These are phyloP conservation scores for Microtus agrestis DNA, from an alignment of 2,797 vertebrate genomes.

Conservation along the genomic window DNA sequence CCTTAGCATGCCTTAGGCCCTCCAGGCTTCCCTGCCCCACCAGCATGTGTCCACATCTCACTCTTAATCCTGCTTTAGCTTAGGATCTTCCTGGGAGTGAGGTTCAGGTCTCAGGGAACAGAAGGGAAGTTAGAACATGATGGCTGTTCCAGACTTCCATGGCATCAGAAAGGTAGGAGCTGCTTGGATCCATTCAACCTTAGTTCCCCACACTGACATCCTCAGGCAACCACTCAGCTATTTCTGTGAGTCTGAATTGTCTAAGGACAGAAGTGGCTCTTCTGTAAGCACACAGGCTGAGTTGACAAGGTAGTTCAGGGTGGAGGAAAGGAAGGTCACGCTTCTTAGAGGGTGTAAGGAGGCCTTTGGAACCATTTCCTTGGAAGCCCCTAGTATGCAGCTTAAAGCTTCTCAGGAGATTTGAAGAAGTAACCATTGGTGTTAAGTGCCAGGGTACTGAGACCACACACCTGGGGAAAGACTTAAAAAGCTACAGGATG, in stretches of 20 bases:
- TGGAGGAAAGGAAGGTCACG: background rate
- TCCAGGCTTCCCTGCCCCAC: too few relatives aligned
- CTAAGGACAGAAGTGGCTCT: background rate
- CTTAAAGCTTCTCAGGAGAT: background rate
- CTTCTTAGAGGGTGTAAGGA: background rate
- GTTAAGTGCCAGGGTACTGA: background rate
- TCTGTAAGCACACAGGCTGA: background rate
- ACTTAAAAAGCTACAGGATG: too few relatives aligned
- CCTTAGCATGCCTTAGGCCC: too few relatives aligned
- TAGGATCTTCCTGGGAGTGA: background rate
- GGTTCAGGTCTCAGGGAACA: background rate
- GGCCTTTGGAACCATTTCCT: background rate
- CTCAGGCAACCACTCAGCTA: background rate
- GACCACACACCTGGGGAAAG: background rate
- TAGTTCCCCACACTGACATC: too few relatives aligned
- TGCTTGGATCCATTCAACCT: background rate
- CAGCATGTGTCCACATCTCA: background rate
- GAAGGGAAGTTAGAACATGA: background rate
- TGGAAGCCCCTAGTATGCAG: background rate
- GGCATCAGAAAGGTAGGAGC: background rate
- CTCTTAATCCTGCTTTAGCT: background rate
- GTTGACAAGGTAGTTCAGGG: background rate
- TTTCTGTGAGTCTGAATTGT: background rate
- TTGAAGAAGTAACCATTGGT: background rate
- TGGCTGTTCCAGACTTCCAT: background rate